These are phyloP conservation scores for Tachysurus vachellii DNA, from an alignment of 2,113 vertebrate genomes.

Conservation along the genomic window DNA sequence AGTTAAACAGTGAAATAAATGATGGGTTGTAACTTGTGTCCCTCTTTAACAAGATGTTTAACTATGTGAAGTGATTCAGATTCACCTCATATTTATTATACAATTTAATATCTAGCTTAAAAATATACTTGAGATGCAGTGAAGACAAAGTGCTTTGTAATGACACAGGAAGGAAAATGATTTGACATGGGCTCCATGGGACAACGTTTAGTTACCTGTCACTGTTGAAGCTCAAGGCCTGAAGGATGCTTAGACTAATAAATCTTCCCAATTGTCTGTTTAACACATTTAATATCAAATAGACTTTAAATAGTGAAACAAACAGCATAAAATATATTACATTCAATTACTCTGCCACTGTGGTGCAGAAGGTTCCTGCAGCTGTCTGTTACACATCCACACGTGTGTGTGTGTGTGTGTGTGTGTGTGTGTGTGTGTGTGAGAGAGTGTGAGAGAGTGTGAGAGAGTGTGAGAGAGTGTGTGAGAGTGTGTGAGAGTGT, in stretches of 20 bases:
- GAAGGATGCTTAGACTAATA: not conserved
- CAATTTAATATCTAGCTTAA: not conserved
- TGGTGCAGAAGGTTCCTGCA: slow-evolving; percentile 6
- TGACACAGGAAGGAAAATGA: not conserved
- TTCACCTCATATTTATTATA: not conserved
- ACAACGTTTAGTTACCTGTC: not conserved
- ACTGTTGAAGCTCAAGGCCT: not conserved
- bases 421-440: slow-evolving; percentile 6
- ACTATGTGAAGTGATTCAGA: not conserved
- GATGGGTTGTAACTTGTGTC: too few species aligned
- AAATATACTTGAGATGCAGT: not conserved
- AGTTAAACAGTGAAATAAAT: too few species aligned
- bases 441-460: not conserved
- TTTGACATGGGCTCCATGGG: not conserved
- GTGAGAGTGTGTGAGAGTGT: not conserved
- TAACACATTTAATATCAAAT: not conserved
- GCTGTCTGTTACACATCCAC: slow-evolving; percentile 2
- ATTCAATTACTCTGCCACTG: too few species aligned
- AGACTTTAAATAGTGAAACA: not conserved
- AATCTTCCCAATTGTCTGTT: not conserved
- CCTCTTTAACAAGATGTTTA: too few species aligned
- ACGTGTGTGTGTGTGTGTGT: not conserved
- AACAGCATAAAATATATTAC: not conserved
- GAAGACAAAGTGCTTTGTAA: not conserved
- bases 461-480: not conserved